Conservation (phyloP, 2,797 vertebrate genomes). For the Smutsia temminckii region DNA sequence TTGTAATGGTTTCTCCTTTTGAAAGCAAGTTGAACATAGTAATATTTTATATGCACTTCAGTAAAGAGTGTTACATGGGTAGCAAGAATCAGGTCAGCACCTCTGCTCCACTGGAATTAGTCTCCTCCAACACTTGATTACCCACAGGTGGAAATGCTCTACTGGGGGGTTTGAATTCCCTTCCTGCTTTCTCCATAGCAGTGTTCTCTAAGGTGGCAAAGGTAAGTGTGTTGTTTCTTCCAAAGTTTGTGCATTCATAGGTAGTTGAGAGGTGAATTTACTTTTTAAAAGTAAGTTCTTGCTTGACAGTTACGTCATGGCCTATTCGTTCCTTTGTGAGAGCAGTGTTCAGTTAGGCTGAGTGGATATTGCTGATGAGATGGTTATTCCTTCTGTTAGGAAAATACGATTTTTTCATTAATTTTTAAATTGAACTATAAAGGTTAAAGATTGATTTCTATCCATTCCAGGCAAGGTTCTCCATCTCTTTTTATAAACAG, state of each 20-base stretch:
- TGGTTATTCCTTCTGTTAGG: constrained; percentile 13
- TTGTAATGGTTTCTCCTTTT: neutral
- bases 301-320: neutral
- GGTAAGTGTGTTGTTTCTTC: neutral
- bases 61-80: neutral
- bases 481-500: neutral
- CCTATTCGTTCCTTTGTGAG: neutral
- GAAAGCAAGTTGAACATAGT: neutral
- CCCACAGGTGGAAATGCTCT: constrained; percentile 40
- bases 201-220: neutral
- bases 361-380: constrained; percentile 11
- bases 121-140: neutral
- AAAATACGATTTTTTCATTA: constrained; percentile 13
- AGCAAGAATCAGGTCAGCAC: neutral
- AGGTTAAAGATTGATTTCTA: neutral
- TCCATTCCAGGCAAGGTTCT: neutral
- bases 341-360: neutral
- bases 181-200: neutral
- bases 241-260: neutral
- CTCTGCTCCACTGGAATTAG: neutral
- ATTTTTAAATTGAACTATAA: neutral
- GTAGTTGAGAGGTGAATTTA: neutral
- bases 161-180: neutral
- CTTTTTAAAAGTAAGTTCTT: constrained; percentile 45
- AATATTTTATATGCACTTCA: neutral